Evolutionary conservation across 2,113 vertebrate genomes (phyloP).

Genomic region (Calyptomena viridis): DNA sequence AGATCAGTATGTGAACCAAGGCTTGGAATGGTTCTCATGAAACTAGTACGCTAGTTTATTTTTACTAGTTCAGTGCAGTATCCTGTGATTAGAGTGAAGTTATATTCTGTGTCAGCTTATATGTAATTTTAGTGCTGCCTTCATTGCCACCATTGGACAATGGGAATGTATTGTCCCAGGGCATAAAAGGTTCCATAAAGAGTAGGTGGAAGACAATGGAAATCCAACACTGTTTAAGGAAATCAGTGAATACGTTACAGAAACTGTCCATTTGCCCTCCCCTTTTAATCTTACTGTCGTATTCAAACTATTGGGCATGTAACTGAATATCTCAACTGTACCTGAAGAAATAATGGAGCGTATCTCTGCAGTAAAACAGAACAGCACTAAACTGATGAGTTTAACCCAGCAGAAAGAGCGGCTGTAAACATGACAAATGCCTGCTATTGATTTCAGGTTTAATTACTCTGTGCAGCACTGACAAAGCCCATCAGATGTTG

Average conservation of each 20-base stretch:
- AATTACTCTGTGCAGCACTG: constrained; percentile 99
- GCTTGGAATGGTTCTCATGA: neutral
- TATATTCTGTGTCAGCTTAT: constrained; percentile 41
- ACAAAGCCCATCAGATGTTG: constrained; percentile 99
- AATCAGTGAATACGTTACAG: constrained; percentile 89
- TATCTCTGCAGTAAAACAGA: constrained; percentile 99
- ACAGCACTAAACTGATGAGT: constrained; percentile 99
- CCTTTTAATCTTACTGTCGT: constrained; percentile 87
- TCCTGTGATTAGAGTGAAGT: neutral
- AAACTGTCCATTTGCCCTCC: constrained; percentile 85
- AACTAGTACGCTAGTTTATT: neutral
- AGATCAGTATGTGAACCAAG: neutral
- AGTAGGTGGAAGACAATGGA: constrained; percentile 70
- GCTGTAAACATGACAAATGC: constrained; percentile 99
- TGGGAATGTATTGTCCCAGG: constrained; percentile 52
- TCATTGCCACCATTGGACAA: constrained; percentile 25
- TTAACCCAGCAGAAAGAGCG: constrained; percentile 99
- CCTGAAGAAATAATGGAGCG: constrained; percentile 99
- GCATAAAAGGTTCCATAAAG: constrained; percentile 68
- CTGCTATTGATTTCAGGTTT: constrained; percentile 99
- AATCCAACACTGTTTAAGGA: constrained; percentile 72
- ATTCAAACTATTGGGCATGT: constrained; percentile 88
- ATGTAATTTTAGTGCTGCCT: constrained; percentile 46
- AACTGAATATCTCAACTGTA: constrained; percentile 96
- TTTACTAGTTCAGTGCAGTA: neutral